These are phyloP conservation scores for Salminus brasiliensis DNA, from an alignment of 2,113 vertebrate species.

Conservation along the genomic window DNA sequence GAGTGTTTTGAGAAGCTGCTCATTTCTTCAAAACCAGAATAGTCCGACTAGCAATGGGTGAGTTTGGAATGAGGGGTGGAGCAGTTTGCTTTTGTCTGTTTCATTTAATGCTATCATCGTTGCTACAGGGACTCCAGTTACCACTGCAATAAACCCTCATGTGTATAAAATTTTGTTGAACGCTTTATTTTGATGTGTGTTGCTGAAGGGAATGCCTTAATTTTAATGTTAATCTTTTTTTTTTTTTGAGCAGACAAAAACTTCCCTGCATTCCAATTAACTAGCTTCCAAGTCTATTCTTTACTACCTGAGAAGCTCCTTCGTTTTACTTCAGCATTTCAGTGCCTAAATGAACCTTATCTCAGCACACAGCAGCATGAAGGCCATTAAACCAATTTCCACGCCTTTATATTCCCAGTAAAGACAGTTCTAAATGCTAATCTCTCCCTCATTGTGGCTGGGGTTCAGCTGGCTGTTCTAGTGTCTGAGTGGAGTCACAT, in stretches of 20 bases:
- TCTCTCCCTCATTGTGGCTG: background rate
- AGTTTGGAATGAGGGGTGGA: background rate
- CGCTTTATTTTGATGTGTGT: background rate
- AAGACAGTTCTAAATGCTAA: constrained; percentile 46
- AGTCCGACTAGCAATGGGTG: background rate
- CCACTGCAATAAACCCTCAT: background rate
- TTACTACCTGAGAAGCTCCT: background rate
- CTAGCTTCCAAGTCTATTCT: background rate
- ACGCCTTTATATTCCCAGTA: constrained; percentile 5
- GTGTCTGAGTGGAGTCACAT: constrained; percentile 9
- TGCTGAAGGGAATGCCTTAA: background rate
- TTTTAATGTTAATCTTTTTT: background rate
- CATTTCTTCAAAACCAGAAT: constrained; percentile 13
- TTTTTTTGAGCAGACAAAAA: background rate
- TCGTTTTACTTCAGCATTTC: background rate
- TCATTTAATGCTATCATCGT: background rate
- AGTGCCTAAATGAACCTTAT: constrained; percentile 25
- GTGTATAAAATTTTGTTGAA: background rate
- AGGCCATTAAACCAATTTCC: constrained; percentile 31
- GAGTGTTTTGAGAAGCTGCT: background rate
- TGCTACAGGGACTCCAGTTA: background rate
- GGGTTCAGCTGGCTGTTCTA: constrained; percentile 47
- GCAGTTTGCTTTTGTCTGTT: background rate
- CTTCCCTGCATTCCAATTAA: background rate
- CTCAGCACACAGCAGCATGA: constrained; percentile 29